phyloP scores from a whole-genome alignment of 1,140 invertebrate genomes.

The Drosophila pruinosa region DNA sequence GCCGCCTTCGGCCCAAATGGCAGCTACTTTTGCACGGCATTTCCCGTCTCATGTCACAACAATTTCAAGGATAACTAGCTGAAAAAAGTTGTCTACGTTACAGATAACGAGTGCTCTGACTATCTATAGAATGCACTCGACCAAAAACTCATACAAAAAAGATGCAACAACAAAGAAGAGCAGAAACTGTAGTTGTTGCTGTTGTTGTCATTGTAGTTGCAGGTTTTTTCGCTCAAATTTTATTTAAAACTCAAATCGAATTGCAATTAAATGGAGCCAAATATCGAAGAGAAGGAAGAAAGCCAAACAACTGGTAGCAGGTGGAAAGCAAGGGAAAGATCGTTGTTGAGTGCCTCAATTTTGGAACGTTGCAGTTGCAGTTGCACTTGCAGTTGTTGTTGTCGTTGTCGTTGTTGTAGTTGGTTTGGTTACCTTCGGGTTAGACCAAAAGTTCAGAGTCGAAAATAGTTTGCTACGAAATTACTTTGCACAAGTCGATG shows the following conservation, averaged over 20 bases:
- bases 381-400: background rate
- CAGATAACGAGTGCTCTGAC: background rate
- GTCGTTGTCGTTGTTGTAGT: background rate
- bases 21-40: too few species aligned
- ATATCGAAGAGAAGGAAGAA: background rate
- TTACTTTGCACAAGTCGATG: constrained; percentile 29
- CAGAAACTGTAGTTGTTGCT: background rate
- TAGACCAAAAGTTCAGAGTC: constrained; percentile 55
- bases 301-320: background rate
- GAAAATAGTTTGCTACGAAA: constrained; percentile 54
- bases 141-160: background rate
- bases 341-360: background rate
- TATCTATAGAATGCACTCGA: background rate
- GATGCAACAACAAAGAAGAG: background rate
- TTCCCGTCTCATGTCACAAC: background rate
- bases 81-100: background rate
- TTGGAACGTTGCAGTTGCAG: background rate
- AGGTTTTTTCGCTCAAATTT: constrained; percentile 13
- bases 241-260: constrained; percentile 54
- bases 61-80: constrained; percentile 24
- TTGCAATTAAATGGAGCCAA: constrained; percentile 54
- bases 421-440: constrained; percentile 4
- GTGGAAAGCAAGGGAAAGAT: background rate
- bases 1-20: constrained; percentile 1
- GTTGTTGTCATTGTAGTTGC: too few species aligned